Percentiles rank a stretch among this genome's conserved stretches.
Conservation (phyloP, 2,797 vertebrate species). For the Xiphophorus birchmanni region DNA sequence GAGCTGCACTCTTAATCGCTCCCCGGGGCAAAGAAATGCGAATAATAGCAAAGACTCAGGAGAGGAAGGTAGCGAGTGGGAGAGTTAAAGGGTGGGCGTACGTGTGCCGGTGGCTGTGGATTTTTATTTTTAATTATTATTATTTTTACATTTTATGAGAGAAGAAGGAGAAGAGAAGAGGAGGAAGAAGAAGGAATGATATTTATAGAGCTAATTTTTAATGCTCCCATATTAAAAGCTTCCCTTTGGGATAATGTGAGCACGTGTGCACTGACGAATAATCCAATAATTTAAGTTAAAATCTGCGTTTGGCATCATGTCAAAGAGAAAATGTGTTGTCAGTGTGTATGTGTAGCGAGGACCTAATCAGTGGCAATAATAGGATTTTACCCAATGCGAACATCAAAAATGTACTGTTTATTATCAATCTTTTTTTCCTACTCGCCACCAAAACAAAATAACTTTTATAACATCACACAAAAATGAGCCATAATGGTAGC, state of each 20-base stretch:
- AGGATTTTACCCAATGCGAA: constrained; percentile 31
- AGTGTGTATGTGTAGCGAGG: constrained; percentile 23
- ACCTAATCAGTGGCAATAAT: constrained; percentile 45
- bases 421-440: neutral
- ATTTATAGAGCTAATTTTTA: constrained; percentile 68
- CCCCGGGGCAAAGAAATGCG: constrained; percentile 63
- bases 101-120: constrained; percentile 58
- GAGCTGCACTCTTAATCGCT: constrained; percentile 64
- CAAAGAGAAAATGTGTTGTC: constrained; percentile 47
- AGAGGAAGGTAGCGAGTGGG: constrained; percentile 57
- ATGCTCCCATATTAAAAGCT: constrained; percentile 58
- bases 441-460: neutral
- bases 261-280: constrained; percentile 61
- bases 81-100: constrained; percentile 54
- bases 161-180: constrained; percentile 18
- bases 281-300: constrained; percentile 65
- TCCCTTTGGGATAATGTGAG: constrained; percentile 60
- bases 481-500: neutral
- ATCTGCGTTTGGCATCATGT: constrained; percentile 50
- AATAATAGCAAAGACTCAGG: constrained; percentile 66
- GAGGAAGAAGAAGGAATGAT: constrained; percentile 36
- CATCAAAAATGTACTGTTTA: constrained; percentile 12
- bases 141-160: constrained; percentile 8
- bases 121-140: constrained; percentile 31
- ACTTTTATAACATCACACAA: neutral